phyloP scores from a whole-genome alignment of 2,113 vertebrate species.

The Corvus cornix region DNA sequence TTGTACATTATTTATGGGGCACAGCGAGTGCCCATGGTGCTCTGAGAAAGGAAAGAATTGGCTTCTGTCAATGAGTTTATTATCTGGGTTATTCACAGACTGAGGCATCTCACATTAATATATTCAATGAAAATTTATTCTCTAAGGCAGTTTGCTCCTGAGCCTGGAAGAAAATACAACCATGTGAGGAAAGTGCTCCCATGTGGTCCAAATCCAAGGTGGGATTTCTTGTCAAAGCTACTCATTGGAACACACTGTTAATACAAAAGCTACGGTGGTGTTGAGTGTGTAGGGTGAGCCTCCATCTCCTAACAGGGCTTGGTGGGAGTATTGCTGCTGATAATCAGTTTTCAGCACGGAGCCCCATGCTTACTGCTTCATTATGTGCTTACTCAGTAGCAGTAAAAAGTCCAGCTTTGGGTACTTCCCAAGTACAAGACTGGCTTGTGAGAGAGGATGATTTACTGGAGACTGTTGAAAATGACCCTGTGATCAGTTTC shows the following conservation, averaged over 20 bases:
- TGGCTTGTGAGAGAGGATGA: not conserved
- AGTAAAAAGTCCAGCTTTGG: not conserved
- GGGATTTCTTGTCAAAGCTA: not conserved
- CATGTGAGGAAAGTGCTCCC: not conserved
- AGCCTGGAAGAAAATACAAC: not conserved
- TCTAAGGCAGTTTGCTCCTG: not conserved
- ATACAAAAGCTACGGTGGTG: not conserved
- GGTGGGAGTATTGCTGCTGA: not conserved
- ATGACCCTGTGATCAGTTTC: not conserved
- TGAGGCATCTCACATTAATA: not conserved
- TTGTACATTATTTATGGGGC: conserved; percentile 45
- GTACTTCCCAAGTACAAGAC: not conserved
- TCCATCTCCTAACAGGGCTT: not conserved
- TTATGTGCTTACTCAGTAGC: not conserved
- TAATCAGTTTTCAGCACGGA: not conserved
- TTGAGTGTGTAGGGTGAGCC: not conserved
- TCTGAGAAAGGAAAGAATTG: not conserved
- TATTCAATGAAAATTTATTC: conserved; percentile 48
- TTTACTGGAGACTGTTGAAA: not conserved
- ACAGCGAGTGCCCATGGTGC: not conserved
- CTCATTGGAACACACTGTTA: not conserved
- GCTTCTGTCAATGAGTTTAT: not conserved
- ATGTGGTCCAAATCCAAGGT: fast-evolving
- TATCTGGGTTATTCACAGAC: conserved; percentile 19
- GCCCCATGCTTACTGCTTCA: not conserved